Percentiles rank a stretch among this genome's conserved stretches.
These are phyloP conservation scores for Cephus rjabovi DNA, from an alignment of 2,888 invertebrate genomes.

Conservation along the genomic window DNA sequence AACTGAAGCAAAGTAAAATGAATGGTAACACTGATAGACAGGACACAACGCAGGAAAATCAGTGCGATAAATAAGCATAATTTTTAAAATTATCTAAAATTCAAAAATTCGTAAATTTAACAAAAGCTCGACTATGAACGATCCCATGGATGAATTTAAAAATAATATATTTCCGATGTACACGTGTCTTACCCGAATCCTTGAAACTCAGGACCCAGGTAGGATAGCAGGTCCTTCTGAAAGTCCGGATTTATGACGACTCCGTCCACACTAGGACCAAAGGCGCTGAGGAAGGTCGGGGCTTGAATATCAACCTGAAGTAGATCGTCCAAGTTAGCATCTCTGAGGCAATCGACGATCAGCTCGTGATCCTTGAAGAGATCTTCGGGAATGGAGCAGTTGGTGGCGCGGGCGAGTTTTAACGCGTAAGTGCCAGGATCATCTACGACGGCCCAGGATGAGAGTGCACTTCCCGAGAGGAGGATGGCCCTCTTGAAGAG, in stretches of 20 bases:
- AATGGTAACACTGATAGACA: not conserved
- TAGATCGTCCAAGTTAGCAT: conserved; percentile 79
- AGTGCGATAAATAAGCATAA: not conserved
- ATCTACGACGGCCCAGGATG: conserved; percentile 91
- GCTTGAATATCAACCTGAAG: conserved; percentile 81
- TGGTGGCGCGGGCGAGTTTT: conserved; percentile 83
- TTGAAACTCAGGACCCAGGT: conserved; percentile 69
- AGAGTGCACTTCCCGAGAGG: conserved; percentile 87
- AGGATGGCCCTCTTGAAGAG: conserved; percentile 89
- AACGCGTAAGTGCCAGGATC: conserved; percentile 86
- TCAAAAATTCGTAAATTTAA: not conserved
- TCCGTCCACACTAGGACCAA: conserved; percentile 94
- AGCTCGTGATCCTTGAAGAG: conserved; percentile 84
- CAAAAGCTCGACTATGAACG: not conserved
- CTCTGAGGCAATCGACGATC: conserved; percentile 86
- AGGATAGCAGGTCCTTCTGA: conserved; percentile 81
- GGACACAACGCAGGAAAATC: not conserved
- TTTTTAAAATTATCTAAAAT: not conserved
- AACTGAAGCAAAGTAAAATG: not conserved
- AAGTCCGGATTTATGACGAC: conserved; percentile 92
- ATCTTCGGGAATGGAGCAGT: conserved; percentile 86
- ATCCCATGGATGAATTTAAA: not conserved
- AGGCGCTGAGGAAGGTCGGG: conserved; percentile 86
- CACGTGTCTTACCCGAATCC: conserved; percentile 54
- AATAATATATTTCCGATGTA: not conserved